Evolutionary conservation across 2,113 vertebrate genomes (phyloP), one percentile per base, ranked within the genome.

Genomic region (Eclectus roratus): DNA sequence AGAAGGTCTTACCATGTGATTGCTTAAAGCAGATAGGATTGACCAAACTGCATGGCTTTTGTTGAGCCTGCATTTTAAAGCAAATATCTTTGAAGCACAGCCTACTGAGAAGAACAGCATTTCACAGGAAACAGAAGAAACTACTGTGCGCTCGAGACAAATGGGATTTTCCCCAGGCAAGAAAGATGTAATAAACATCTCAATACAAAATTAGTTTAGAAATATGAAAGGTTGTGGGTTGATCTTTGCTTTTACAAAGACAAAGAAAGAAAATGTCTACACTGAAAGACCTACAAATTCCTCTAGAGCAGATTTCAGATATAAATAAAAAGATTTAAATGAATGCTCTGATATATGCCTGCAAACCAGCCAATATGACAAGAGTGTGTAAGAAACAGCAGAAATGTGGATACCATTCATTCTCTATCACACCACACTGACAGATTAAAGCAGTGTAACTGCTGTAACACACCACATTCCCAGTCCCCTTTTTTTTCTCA

Each of bases 101-200:
- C 66, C 88, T 80, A 94, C 88, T 91, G 88, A 81, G 89, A 80
- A 84, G 44, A 91, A 71, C 76, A 79, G 92, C 28, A 91, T 92
- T 81, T 85, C 88, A 94, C 63, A 92, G 80, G 80, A 95, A 96
- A 92, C 77, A 95, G 92, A 93, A 93, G 86, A 93, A 94, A 92
- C 55, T 76, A 93, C 89, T 89, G 86, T 46, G 84, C 14, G 7
- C 70, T 91, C 0, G 0, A 93, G 73, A 96, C 65, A 94, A 94
- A 94, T 87, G 73, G 77, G 83, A 94, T 87, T 93, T 91, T 94
- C 94, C 83, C 56, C 80, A 49, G 91, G 73, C 93, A 96, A 93
- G 73, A 87, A 90, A 83, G 90, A 91, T n/a, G 61, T 65, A 93
- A 96, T 93, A 95, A 95, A 96, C 53, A 79, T 91, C 91, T 94